Evolutionary conservation across 92 coral and sea anemone genomes (phyloP), one percentile per base, ranked within the genome.

Genomic region (Parazoanthus atlanticus): DNA sequence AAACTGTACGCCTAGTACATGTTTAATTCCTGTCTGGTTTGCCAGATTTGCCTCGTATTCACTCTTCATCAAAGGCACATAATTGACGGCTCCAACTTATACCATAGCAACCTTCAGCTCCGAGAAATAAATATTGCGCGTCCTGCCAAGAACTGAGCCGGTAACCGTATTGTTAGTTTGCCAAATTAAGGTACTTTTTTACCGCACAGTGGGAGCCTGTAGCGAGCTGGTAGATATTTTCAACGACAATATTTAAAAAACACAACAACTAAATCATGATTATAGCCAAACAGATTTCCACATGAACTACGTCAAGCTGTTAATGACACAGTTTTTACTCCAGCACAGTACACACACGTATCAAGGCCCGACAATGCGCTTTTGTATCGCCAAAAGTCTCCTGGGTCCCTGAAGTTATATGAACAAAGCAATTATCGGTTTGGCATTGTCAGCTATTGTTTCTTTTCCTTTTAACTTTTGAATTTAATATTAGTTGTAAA

Each of bases 41-140:
- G 87, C 64, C 13, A 30, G 78, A 46, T 43, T 84, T 67, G n/a
- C 9, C 54, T 64, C 74, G 16, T 41, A 5, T 65, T 29, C 52
- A 30, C 77, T 43, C 32, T 69, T 84, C 66, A 84, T 49, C 87
- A 47, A 43, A 10, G 52, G 34, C 32, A 84, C 77, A 84, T 84
- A 71, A 69, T 67, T 84, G 40, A 5, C 58, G 21, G 78, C 66
- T 26, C 78, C 8, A 70, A 84, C 23, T 7, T 70, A 28, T 43
- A 21, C 78, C 87, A 84, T 84, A 74, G 87, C 87, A 84, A 84
- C 87, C 74, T 71, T 23, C 29, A 46, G 13, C 23, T 19, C 26
- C 28, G 43, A 84, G 38, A 25, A 58, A 70, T 40, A 84, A 61
- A 76, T 76, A 76, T 0, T 26, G 43, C 29, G 73, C 41, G 67